A percentile compares a stretch with the other conserved stretches of the same genome.
Conservation (phyloP, 1,140 invertebrate species). For the Sinonovacula constricta region DNA sequence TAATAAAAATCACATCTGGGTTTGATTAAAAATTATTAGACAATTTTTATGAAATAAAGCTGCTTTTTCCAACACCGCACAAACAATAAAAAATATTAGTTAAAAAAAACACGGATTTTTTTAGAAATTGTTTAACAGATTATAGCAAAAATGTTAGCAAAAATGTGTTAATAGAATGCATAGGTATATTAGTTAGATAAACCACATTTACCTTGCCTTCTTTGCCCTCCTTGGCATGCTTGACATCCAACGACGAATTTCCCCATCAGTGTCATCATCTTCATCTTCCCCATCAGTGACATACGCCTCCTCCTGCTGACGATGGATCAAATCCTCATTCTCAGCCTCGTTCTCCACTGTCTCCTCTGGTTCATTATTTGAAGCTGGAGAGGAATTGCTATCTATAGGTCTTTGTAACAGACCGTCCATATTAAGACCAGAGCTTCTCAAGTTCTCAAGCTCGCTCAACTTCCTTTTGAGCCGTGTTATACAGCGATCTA, state of each 20-base stretch:
- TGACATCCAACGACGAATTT: background rate
- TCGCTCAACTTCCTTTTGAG: background rate
- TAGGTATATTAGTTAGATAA: constrained; percentile 1
- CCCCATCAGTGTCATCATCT: background rate
- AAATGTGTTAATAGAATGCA: background rate
- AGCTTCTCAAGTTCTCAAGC: background rate
- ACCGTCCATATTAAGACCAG: background rate
- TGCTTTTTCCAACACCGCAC: background rate
- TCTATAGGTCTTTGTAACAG: background rate
- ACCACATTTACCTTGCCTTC: background rate
- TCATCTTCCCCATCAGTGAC: background rate
- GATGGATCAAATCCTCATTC: background rate
- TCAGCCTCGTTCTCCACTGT: background rate
- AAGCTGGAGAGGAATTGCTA: background rate
- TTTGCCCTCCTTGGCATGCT: background rate
- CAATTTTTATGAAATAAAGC: background rate
- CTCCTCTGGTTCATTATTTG: background rate
- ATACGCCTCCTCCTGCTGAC: background rate
- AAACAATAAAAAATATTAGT: background rate
- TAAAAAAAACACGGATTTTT: background rate
- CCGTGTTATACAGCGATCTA: background rate
- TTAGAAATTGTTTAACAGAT: background rate
- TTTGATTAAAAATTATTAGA: constrained; percentile 1
- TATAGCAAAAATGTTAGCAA: background rate
- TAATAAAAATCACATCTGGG: background rate